phyloP scores from a whole-genome alignment of 2,797 vertebrate species.

The Chloroceryle amazona region DNA sequence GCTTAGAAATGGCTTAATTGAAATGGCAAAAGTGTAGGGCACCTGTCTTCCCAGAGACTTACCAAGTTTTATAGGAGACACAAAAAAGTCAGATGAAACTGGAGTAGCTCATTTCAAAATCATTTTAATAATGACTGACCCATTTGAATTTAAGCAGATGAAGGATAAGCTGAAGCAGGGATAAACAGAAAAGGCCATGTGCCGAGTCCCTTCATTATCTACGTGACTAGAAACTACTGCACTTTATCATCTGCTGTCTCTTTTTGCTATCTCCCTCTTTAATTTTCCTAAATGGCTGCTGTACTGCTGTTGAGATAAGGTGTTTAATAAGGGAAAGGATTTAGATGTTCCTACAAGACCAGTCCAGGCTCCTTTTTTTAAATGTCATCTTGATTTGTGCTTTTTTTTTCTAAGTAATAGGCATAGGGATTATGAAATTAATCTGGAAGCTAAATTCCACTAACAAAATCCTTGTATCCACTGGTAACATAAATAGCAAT shows the following conservation, averaged over 20 bases:
- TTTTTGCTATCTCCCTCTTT: conserved; percentile 77
- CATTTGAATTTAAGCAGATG: conserved; percentile 79
- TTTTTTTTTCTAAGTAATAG: conserved; percentile 79
- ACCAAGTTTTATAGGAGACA: conserved; percentile 51
- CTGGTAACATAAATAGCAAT: conserved; percentile 60
- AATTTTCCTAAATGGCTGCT: conserved; percentile 86
- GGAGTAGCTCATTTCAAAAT: conserved; percentile 74
- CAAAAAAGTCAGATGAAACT: conserved; percentile 73
- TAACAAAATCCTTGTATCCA: conserved; percentile 79
- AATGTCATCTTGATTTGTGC: conserved; percentile 88
- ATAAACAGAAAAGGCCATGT: conserved; percentile 82
- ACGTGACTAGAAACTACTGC: conserved; percentile 75
- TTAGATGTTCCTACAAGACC: conserved; percentile 82
- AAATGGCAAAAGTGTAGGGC: conserved; percentile 4
- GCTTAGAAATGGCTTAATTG: conserved; percentile 53
- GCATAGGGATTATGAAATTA: conserved; percentile 80
- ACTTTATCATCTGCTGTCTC: conserved; percentile 76
- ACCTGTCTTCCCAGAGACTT: conserved; percentile 1
- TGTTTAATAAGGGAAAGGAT: conserved; percentile 84
- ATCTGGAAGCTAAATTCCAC: conserved; percentile 74
- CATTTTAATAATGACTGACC: conserved; percentile 79
- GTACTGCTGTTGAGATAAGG: conserved; percentile 77
- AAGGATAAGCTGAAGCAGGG: conserved; percentile 80
- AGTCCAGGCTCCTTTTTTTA: conserved; percentile 69
- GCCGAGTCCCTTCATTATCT: conserved; percentile 74